Base-by-base conservation (phyloP, 2,888 invertebrate species). In the Euproctis similis region DNA sequence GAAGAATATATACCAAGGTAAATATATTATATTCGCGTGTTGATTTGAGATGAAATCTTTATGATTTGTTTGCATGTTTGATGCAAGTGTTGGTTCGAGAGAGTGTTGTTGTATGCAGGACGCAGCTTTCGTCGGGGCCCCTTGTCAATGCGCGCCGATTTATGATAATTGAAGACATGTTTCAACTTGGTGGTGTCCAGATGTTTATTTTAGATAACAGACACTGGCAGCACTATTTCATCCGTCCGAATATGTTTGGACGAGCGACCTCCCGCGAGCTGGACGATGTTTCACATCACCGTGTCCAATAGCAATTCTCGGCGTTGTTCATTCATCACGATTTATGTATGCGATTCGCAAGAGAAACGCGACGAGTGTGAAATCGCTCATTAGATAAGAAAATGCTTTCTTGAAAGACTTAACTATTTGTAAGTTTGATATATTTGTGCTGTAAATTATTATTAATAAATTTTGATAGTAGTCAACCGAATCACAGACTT, bases 161-260 rank as follows among this genome's bases (percentile, higher is more conserved):
- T 84, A 84, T 81, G 80, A 80, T 84, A 82, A 84, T 84, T 81
- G 80, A 84, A 84, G 80, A 70, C 82, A 74, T 80, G 82, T 80
- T 81, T 78, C 81, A 80, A 74, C 70, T n/a, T n/a, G n/a, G n/a
- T n/a, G 76, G 72, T 71, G 71, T 66, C 73, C 74, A 66, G 81
- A 84, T 82, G 80, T 82, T 84, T 84, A 82, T 82, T 84, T 82
- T 82, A 82, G 84, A 82, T 84, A 82, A 80, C 68, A 66, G 58
- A 42, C 47, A 64, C 69, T 67, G 67, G 63, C 67, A 70, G 74
- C 69, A 78, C 77, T 82, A 80, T 82, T 81, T 84, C 76, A 82
- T 76, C 62, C 66, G 73, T 68, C 74, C 68, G 75, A 81, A 76
- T 75, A 71, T 74, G 67, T 58, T 60, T 60, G 64, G 68, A 70